Evolutionary conservation across 1,140 invertebrate species (phyloP), one percentile per base, ranked within the genome.

Genomic region (Globodera ellingtonae): DNA sequence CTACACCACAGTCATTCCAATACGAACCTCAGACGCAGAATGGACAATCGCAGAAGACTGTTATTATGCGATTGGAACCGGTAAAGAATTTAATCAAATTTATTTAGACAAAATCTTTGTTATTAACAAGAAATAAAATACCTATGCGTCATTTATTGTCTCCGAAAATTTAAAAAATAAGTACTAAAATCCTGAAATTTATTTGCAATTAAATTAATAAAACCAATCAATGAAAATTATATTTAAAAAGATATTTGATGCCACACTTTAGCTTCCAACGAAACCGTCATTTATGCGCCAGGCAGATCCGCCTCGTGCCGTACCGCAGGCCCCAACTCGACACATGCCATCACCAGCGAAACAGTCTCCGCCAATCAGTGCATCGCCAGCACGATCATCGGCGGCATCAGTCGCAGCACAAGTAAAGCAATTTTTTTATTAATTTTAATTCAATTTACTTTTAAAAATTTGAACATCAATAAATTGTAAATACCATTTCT

Each of bases 1-100:
- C 56, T 7, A 9, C 50, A 15, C 56, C 10, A 18, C 56, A 18
- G 56, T 18, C 56, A 62, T 62, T 18, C 13, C 56, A 62, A 62
- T 18, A 62, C 18, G 56, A 62, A 62, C 56, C 10, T 18, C 56
- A 62, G 56, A 8, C 13, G 10, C 78, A 79, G 48, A 78, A 47
- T 59, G 81, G 84, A 44, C 56, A 84, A 9, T 52, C 85, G n/a
- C 82, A 84, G 67, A 65, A 74, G 66, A 80, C 84, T 8, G 84
- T 85, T 18, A 72, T 85, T 9, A 78, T 85, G 69, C 66, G 84
- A 50, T 56, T 85, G 44, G 85, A 86, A 56, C 82, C 84, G 10
- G 75, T 77, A 62, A 46, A 62, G 10, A 0, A 65, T 65, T 65
- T 65, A 21, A 65, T 21, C 59, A 13, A 13, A 65, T 65, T 65